Percentiles rank a stretch among this genome's conserved stretches.
Evolutionary conservation across 1,140 invertebrate species (phyloP).

Genomic region (Odontomachus brunneus): DNA sequence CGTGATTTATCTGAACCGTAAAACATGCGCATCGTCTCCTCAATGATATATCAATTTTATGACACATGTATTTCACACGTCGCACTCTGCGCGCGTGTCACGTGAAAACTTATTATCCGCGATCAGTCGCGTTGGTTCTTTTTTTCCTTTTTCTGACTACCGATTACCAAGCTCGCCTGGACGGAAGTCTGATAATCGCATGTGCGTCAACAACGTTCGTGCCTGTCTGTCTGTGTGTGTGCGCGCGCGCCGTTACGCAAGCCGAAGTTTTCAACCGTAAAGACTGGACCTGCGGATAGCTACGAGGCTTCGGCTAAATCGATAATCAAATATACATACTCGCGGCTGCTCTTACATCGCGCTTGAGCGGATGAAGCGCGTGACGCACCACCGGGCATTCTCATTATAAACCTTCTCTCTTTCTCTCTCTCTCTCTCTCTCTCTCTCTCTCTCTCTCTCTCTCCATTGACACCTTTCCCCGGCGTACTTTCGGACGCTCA

Average conservation of each 20-base stretch:
- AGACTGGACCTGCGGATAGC: constrained; percentile 57
- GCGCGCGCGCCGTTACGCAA: constrained; percentile 64
- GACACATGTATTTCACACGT: neutral
- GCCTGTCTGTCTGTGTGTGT: too few relatives aligned
- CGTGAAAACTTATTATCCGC: constrained; percentile 29
- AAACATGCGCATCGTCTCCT: too few relatives aligned
- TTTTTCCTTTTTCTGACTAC: constrained; percentile 13
- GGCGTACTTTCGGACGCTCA: too few relatives aligned
- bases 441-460: too few relatives aligned
- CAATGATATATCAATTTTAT: too few relatives aligned
- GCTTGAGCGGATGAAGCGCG: constrained; percentile 36
- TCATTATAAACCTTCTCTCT: neutral
- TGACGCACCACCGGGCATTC: constrained; percentile 31
- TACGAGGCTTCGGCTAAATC: constrained; percentile 69
- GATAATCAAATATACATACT: constrained; percentile 65
- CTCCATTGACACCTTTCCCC: too few relatives aligned
- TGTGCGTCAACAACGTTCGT: constrained; percentile 63
- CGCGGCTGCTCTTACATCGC: constrained; percentile 17
- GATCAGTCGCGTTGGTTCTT: neutral
- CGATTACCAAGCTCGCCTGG: constrained; percentile 56
- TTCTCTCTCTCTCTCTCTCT: too few relatives aligned
- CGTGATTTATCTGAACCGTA: too few relatives aligned
- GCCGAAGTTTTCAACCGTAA: constrained; percentile 43
- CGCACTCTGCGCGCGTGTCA: neutral
- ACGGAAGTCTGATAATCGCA: constrained; percentile 70